Evolutionary conservation across 2,888 invertebrate species (phyloP), one percentile per base, ranked within the genome.

Genomic region (Netelia virgata): DNA sequence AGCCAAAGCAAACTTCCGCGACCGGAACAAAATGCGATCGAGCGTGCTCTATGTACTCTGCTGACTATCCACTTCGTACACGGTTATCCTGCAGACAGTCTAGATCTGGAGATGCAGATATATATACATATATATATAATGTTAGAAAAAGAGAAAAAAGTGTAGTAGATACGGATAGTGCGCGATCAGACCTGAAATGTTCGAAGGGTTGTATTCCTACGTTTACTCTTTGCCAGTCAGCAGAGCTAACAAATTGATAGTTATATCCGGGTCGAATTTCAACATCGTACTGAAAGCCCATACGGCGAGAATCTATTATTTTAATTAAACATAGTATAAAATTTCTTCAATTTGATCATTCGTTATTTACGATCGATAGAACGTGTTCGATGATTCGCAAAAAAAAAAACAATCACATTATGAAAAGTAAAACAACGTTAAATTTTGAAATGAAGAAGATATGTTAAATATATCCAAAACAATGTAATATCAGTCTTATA

Each of bases 1-100:
- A 57, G 18, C 53, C 78, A 73, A 78, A 69, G 43, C n/a, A n/a
- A 57, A 57, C 55, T 47, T 36, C 3, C 20, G n/a, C 14, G 64
- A 10, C 9, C 55, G 61, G 53, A 77, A 64, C 41, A 41, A 61
- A 77, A n/a, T 50, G 68, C 72, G 64, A 76, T 66, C 61, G 76
- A 77, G 70, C 61, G 41, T 72, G 76, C 66, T 43, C 64, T 50
- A 47, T 72, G 55, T 28, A 61, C 57, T 57, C 63, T 63, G 61
- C 78, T 70, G 70, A 70, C 36, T 55, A 11, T 63, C 53, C 11
- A 28, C 64, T 47, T 50, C 20, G 41, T 72, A 76, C 59, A 76
- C 11, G 57, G 20, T 41, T 59, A 36, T 61, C 18, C 53, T 23
- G 23, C 50, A 23, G 20, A 53, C 53, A 8, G 20, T 43, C 69